Evolutionary conservation across 2,113 vertebrate species (phyloP), one percentile per base, ranked within the genome.

Genomic region (Choloepus hoffmanni): DNA sequence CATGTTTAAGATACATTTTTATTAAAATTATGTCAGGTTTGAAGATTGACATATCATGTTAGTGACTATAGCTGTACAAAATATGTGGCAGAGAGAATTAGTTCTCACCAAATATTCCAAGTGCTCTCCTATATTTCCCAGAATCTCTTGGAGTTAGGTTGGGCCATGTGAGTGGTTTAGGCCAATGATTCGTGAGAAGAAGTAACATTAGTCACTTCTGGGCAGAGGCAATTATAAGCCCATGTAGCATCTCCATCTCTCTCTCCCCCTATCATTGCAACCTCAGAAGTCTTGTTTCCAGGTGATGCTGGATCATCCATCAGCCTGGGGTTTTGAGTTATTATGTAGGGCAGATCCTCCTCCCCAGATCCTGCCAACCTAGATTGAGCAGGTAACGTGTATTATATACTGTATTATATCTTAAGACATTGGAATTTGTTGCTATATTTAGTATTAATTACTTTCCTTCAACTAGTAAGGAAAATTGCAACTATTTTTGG

Each of bases 401-500:
- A 33, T 67, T 62, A 48, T 16, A 30, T 63, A 23, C 21, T 36
- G 18, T 63, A 60, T 77, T 36, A 62, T 21, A 6, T 13, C 53
- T 73, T 36, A 28, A 89, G 9, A 87, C 21, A 40, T 0, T 77
- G 14, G 26, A 76, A 16, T 62, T 68, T 48, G n/a, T 45, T 92
- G 45, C 33, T 72, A 33, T 60, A 78, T 50, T 82, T 60, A 65
- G 16, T 89, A 81, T 67, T 78, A 67, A 79, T 55, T 90, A 89
- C 15, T 33, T 13, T 48, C 65, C 12, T 60, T 53, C 6, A 90
- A 84, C 21, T 68, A 89, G 23, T 3, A 94, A 58, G 63, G 12
- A 85, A 93, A 90, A 73, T 9, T 60, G 63, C 28, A 53, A 40
- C 28, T 82, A 77, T 85, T 86, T 87, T 90, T 58, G 90, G 45